Conservation (phyloP, 1,140 invertebrate species). For the Lineus longissimus region DNA sequence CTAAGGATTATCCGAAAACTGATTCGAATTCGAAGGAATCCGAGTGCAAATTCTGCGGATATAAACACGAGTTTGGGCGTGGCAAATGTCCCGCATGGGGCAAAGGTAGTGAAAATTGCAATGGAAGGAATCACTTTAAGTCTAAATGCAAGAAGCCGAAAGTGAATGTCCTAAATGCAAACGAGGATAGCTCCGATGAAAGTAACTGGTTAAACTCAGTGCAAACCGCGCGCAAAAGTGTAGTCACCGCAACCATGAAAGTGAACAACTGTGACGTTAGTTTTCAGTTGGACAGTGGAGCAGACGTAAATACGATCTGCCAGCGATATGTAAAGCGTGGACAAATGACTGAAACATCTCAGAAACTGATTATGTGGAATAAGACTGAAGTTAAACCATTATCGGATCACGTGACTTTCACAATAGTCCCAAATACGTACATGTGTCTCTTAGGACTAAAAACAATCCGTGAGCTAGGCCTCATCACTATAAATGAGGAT, state of each 20-base stretch:
- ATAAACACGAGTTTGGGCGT: background rate
- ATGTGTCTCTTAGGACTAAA: background rate
- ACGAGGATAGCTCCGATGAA: background rate
- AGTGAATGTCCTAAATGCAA: background rate
- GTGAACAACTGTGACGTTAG: background rate
- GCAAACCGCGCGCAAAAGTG: background rate
- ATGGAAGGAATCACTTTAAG: conserved; percentile 3
- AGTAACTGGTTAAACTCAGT: background rate
- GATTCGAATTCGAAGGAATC: background rate
- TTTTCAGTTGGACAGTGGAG: conserved; percentile 10
- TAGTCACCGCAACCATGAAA: background rate
- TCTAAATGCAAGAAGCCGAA: conserved; percentile 2
- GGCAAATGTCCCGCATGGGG: background rate
- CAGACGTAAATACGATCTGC: conserved; percentile 6
- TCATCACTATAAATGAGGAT: background rate
- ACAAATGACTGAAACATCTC: background rate
- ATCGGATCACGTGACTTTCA: background rate
- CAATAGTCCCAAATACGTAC: background rate
- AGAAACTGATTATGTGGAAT: background rate
- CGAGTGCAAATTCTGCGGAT: conserved; percentile 4
- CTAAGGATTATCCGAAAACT: background rate
- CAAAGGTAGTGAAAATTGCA: conserved; percentile 12
- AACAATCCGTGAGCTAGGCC: background rate
- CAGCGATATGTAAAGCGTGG: background rate
- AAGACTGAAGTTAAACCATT: background rate